A percentile compares a stretch with the other conserved stretches of the same genome.
These are phyloP conservation scores for Arge pagana DNA, from an alignment of 2,888 invertebrate genomes.

Conservation along the genomic window DNA sequence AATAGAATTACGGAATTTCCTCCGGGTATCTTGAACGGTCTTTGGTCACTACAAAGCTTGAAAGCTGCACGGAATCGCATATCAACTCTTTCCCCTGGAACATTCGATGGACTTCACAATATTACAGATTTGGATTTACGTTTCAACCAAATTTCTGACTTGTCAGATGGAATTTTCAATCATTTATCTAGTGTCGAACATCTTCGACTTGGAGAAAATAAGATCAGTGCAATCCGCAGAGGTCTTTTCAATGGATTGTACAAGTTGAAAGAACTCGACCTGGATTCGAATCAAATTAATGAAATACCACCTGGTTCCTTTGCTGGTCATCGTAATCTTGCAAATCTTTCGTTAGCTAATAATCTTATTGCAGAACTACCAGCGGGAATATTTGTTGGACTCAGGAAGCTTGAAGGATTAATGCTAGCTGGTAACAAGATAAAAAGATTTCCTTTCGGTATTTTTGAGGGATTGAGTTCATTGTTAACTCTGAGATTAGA, in stretches of 20 bases:
- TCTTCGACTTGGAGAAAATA: not conserved
- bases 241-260: slow-evolving; percentile 10
- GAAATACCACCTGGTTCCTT: slow-evolving; percentile 8
- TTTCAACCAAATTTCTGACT: not conserved
- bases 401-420: not conserved
- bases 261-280: slow-evolving; percentile 10
- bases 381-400: not conserved
- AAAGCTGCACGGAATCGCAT: not conserved
- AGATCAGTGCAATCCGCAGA: not conserved
- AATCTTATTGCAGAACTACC: not conserved
- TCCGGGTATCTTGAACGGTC: not conserved
- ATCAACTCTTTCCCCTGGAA: not conserved
- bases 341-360: not conserved
- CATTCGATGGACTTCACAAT: not conserved
- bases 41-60: not conserved
- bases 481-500: not conserved
- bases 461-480: not conserved
- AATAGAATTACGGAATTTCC: not conserved
- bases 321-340: not conserved
- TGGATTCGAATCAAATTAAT: slow-evolving; percentile 6
- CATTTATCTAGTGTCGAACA: not conserved
- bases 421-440: slow-evolving; percentile 1
- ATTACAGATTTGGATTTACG: not conserved
- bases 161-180: slow-evolving; percentile 4
- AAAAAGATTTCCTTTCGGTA: not conserved